Evolutionary conservation across 1,140 invertebrate species (phyloP), one percentile per base, ranked within the genome.

Genomic region (Ceratina japonica): DNA sequence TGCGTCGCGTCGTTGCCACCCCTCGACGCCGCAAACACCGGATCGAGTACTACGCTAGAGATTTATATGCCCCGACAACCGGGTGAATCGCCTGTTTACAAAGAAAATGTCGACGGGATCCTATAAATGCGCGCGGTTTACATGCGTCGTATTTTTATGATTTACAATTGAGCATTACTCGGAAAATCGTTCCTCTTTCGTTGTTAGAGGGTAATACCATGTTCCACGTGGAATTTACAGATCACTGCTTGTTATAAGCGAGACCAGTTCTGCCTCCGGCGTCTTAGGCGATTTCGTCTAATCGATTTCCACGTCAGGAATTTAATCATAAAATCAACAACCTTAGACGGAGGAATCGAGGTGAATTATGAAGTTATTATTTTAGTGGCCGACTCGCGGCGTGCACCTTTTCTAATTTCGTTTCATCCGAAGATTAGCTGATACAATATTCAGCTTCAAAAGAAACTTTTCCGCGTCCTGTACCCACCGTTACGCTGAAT

Each of bases 101-200:
- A 51, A 52, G 75, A 61, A 76, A 70, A 69, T 76, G 61, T 31
- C 59, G 18, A 63, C 12, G 10, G 18, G n/a, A 44, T 5, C 0
- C 2, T 51, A 8, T 51, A 27, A 31, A 51, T 10, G 54, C 37
- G 0, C 31, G 1, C 20, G 31, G 31, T 71, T 59, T 71, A 44
- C 51, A 15, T 3, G 66, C 24, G n/a, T 58, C 51, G 10, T 12
- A 15, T 68, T 54, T 68, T 27, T 12, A 27, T 44, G 37, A 0
- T 44, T 10, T 10, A 44, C 5, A 10, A 44, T 44, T 10, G 10
- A 44, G 3, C 37, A 8, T 44, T 44, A 0, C 37, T 0, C 37
- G 3, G 37, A 10, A 44, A 44, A 7, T 2, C 4, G 18, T 63
- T 31, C 31, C 24, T 31, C 16, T 27, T 27, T 61, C 10, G 7